A percentile compares a stretch with the other conserved stretches of the same genome.
Evolutionary conservation across 1,140 invertebrate genomes (phyloP).

Genomic region (Zaprionus ornatus): DNA sequence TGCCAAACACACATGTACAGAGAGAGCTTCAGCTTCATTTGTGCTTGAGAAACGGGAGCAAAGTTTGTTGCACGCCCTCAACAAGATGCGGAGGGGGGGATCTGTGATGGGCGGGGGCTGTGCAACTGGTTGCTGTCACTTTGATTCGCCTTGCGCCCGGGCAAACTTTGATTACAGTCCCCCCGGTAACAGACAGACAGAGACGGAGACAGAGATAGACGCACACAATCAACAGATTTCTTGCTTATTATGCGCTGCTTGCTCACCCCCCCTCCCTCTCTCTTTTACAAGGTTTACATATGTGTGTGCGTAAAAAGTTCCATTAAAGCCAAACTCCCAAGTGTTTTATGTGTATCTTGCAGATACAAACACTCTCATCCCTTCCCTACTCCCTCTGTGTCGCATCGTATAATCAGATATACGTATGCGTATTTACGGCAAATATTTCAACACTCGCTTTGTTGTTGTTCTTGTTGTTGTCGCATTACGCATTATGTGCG

Average conservation of each 20-base stretch:
- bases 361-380: background rate
- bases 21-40: slow-evolving; percentile 45
- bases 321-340: slow-evolving; percentile 54
- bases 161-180: slow-evolving; percentile 52
- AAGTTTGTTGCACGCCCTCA: slow-evolving; percentile 8
- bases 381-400: background rate
- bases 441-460: slow-evolving; percentile 22
- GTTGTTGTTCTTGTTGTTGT: slow-evolving; percentile 15
- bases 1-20: slow-evolving; percentile 4
- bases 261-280: background rate
- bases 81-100: background rate
- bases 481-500: slow-evolving; percentile 50
- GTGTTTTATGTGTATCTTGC: slow-evolving; percentile 42
- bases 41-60: slow-evolving; percentile 4
- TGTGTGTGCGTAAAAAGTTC: slow-evolving; percentile 51
- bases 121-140: slow-evolving; percentile 56
- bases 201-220: background rate
- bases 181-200: background rate
- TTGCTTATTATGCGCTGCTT: slow-evolving; percentile 57
- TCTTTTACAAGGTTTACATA: background rate
- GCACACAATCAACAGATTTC: slow-evolving; percentile 57
- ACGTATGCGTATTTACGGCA: slow-evolving; percentile 33
- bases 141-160: slow-evolving; percentile 15
- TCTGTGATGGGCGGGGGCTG: background rate
- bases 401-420: slow-evolving; percentile 19